Evolutionary conservation across 2,113 vertebrate genomes (phyloP).

Genomic region (Hippotragus niger): DNA sequence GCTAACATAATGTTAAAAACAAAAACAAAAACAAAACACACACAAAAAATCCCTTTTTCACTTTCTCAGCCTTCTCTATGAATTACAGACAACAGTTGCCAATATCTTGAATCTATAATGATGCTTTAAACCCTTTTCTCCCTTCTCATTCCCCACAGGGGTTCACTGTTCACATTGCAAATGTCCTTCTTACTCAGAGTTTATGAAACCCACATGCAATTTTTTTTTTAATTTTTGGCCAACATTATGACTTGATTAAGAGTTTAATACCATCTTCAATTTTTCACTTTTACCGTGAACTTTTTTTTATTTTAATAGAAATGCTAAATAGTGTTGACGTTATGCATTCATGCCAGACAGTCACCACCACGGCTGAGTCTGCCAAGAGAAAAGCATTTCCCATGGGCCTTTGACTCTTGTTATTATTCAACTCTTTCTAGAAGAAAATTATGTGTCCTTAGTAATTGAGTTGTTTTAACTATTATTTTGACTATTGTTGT

Average conservation of each 20-base stretch:
- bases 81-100: neutral
- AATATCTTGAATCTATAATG: neutral
- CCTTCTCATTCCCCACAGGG: accelerated
- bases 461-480: slow-evolving; percentile 38
- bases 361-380: neutral
- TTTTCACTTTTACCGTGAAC: neutral
- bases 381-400: neutral
- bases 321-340: neutral
- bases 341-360: neutral
- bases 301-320: neutral
- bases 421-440: neutral
- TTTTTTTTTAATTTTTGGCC: neutral
- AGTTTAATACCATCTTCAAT: neutral
- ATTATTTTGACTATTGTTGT: slow-evolving; percentile 47
- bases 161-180: neutral
- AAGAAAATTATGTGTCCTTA: slow-evolving; percentile 34
- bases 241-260: neutral
- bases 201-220: neutral
- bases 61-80: neutral
- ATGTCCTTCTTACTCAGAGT: neutral
- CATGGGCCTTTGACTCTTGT: neutral
- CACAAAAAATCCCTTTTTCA: neutral
- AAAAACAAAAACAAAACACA: neutral
- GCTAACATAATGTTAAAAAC: neutral
- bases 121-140: neutral